Evolutionary conservation across 2,113 vertebrate species (phyloP), one percentile per base, ranked within the genome.

Genomic region (Pseudorhombus dupliciocellatus): DNA sequence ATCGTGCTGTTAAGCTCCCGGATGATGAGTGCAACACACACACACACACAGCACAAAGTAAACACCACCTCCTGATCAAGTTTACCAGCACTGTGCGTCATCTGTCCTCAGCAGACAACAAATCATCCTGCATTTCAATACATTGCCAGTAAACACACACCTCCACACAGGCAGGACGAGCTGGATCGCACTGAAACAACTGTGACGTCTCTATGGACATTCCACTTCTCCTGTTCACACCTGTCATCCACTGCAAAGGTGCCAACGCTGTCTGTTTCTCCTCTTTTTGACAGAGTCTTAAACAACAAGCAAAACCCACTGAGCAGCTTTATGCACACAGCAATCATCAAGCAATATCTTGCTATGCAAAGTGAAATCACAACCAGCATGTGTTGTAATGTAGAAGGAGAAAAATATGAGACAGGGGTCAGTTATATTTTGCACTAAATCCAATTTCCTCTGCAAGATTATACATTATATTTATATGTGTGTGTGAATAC

Each of bases 31-130:
- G 11, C 34, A 11, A 12, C 34, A 37, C 34, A 12, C 34, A 37
- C 34, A 37, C n/a, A n/a, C n/a, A n/a, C n/a, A n/a, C n/a, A 6
- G 50, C 26, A 59, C 48, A 65, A 55, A 66, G 28, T 53, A 71
- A 65, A 86, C 58, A 79, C n/a, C 14, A 60, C 48, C 34, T 66
- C 44, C 42, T 8, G 9, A 51, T 58, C 26, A 53, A 37, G 28
- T 51, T 67, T 56, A 6, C 37, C 52, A 37, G 60, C 15, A 42
- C 20, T 73, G 48, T 61, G 40, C 70, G 65, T 71, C 55, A 65
- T 80, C 73, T 70, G 24, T 72, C 24, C 21, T 69, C 26, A 62
- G 22, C 40, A 40, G 66, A 71, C 40, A 42, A 57, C 10, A 30
- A 62, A 64, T 56, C 57, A 75, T 77, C 44, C 20, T 37, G 10